A percentile compares a stretch with the other conserved stretches of the same genome.
Conservation (phyloP, 2,797 vertebrate genomes). For the Numenius phaeopus region DNA sequence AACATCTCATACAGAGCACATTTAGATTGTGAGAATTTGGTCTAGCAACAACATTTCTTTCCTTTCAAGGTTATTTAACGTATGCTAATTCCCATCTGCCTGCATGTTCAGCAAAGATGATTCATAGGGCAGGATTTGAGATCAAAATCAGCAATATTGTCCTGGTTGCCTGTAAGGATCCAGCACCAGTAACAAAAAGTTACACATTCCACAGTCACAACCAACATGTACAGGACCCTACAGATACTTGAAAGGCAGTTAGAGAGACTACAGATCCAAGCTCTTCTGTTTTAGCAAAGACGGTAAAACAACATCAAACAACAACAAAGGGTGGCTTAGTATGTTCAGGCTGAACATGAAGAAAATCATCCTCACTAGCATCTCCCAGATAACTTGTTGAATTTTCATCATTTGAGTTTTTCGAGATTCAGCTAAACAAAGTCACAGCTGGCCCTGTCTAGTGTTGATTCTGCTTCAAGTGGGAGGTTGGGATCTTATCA, state of each 20-base stretch:
- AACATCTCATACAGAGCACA: background rate
- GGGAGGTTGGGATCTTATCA: background rate
- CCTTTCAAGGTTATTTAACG: background rate
- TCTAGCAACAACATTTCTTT: background rate
- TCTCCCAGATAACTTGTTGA: background rate
- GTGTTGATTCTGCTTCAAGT: background rate
- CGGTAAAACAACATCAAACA: background rate
- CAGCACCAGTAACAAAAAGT: background rate
- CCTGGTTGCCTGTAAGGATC: background rate
- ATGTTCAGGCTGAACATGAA: background rate
- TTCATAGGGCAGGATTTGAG: background rate
- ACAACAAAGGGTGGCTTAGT: background rate
- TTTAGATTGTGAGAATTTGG: background rate
- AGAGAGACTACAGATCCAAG: background rate
- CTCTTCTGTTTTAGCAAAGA: background rate
- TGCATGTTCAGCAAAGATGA: background rate
- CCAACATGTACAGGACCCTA: accelerated
- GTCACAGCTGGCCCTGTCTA: background rate
- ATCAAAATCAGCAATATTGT: background rate
- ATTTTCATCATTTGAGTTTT: background rate
- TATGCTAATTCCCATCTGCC: background rate
- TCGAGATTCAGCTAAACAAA: background rate
- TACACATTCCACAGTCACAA: accelerated
- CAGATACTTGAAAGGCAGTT: background rate
- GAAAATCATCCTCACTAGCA: background rate